Conservation (phyloP, 2,797 vertebrate species). For the Pteronotus mesoamericanus region DNA sequence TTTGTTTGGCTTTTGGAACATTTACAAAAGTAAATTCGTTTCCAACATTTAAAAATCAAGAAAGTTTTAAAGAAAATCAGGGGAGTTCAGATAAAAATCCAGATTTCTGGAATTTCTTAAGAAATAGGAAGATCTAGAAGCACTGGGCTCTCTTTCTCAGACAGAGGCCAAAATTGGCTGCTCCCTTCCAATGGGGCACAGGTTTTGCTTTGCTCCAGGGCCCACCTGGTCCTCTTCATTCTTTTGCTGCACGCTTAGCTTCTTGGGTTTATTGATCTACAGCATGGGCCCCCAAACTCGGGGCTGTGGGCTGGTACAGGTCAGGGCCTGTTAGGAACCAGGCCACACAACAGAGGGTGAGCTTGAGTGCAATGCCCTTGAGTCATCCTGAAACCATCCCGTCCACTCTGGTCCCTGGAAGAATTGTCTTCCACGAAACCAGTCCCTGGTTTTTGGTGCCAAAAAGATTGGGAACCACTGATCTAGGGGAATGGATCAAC, state of each 20-base stretch:
- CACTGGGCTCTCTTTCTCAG: neutral
- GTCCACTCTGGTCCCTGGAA: too few relatives aligned
- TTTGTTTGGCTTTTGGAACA: conserved; percentile 49
- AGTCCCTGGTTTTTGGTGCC: too few relatives aligned
- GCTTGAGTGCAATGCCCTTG: too few relatives aligned
- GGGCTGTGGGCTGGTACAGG: too few relatives aligned
- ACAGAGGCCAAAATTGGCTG: neutral
- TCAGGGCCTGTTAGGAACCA: too few relatives aligned
- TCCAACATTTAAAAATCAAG: conserved; percentile 48
- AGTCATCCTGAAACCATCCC: too few relatives aligned
- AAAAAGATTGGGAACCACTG: neutral
- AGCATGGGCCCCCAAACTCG: neutral
- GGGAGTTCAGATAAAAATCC: neutral
- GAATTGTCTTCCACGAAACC: too few relatives aligned
- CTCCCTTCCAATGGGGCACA: neutral
- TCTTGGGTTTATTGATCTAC: neutral
- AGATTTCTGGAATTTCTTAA: conserved; percentile 18
- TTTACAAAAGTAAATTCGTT: conserved; percentile 44
- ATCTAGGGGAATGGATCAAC: neutral
- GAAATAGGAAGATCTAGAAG: neutral
- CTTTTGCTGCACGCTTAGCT: neutral
- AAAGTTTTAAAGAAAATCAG: neutral
- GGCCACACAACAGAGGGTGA: too few relatives aligned
- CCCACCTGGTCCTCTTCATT: neutral
- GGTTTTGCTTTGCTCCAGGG: neutral